Evolutionary conservation across 2,113 vertebrate species (phyloP), one percentile per base, ranked within the genome.

Genomic region (Trematomus loennbergii): DNA sequence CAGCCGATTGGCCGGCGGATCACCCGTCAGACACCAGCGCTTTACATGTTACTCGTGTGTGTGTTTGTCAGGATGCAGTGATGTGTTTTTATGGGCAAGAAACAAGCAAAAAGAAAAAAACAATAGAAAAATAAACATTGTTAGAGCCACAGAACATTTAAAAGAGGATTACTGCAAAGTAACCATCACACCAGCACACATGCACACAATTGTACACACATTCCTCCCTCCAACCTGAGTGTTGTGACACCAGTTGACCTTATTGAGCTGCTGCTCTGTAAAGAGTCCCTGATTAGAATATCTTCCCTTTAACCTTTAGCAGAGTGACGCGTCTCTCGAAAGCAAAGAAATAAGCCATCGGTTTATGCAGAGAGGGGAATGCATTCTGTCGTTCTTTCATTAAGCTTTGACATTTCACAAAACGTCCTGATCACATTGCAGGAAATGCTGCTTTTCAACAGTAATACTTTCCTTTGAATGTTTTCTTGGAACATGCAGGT

Each of bases 1-100:
- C 84, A 88, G 83, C 95, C 96, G 95, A 97, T 97, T 97, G 90
- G 91, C 88, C 75, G 91, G 95, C 94, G 94, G 96, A 98, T 97
- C 97, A 96, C 95, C 95, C 96, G 94, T 97, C 96, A 97, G 95
- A 96, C 93, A 89, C 94, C 58, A 61, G 93, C 93, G 86, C 92
- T 88, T 86, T 64, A 53, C 72, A 79, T 87, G 78, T 86, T 83
- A 79, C 75, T 88, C 63, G 52, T n/a, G 53, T 62, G 48, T 46
- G 70, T 46, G 54, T 71, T 52, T 9, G 43, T 52, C 8, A 4
- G 49, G 17, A 76, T 63, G 52, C 16, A 22, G 25, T 29, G 12
- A 49, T 18, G 36, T 57, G 20, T 75, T 80, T 84, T 80, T 25
- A 55, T 69, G 1, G n/a, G 13, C 16, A 50, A 36, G 50, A 65